Evolutionary conservation across 2,113 vertebrate genomes (phyloP).

Genomic region (Mastomys natalensis): DNA sequence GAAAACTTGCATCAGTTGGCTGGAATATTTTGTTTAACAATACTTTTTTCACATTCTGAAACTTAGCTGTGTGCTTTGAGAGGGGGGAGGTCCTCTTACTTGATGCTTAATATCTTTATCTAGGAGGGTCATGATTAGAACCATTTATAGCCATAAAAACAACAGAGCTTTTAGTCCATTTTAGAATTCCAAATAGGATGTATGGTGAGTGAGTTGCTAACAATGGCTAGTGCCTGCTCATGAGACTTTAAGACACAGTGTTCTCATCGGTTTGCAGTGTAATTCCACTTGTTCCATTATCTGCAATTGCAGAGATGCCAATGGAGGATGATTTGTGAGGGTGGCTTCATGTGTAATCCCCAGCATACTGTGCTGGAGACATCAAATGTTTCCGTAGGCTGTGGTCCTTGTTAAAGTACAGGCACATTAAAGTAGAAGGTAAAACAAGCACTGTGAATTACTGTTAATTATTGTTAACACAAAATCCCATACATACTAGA

Average conservation of each 20-base stretch:
- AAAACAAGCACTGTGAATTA: not conserved
- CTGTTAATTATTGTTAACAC: not conserved
- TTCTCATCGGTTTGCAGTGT: not conserved
- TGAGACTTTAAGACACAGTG: not conserved
- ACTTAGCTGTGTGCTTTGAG: not conserved
- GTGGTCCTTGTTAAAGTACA: not conserved
- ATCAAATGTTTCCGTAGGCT: not conserved
- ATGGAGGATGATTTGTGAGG: not conserved
- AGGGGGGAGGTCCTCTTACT: not conserved
- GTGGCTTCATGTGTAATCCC: not conserved
- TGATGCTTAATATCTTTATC: not conserved
- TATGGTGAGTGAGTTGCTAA: not conserved
- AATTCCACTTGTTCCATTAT: not conserved
- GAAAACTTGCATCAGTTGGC: conserved; percentile 45
- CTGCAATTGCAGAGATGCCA: not conserved
- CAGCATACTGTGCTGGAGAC: not conserved
- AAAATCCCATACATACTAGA: not conserved
- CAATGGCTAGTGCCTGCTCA: not conserved
- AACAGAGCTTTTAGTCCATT: not conserved
- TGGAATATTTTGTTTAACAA: conserved; percentile 43
- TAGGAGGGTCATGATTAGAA: not conserved
- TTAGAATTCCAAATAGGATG: not conserved
- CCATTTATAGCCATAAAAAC: conserved; percentile 15
- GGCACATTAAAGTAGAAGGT: not conserved
- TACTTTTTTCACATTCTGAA: conserved; percentile 21